These are phyloP conservation scores for Cyclophora albipunctata DNA, from an alignment of 2,888 invertebrate species.

Conservation along the genomic window DNA sequence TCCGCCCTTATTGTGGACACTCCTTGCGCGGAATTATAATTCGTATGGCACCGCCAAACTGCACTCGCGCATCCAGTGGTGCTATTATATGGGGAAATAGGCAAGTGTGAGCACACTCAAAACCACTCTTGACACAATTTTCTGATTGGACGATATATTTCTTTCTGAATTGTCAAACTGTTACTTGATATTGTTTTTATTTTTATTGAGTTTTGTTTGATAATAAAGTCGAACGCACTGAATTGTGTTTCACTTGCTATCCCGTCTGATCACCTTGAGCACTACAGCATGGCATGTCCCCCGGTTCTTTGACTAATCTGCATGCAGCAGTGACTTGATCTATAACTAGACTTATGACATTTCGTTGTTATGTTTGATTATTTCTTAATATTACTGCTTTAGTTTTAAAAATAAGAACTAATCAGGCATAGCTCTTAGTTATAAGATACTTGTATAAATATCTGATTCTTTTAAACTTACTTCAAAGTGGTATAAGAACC, in stretches of 20 bases:
- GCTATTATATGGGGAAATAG: conserved; percentile 19
- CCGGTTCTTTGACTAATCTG: conserved; percentile 46
- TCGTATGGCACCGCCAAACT: conserved; percentile 25
- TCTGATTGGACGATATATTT: conserved; percentile 42
- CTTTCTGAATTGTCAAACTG: conserved; percentile 52
- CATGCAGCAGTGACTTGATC: conserved; percentile 46
- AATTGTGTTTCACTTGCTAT: conserved; percentile 73
- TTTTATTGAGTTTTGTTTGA: conserved; percentile 47
- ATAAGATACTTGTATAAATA: conserved; percentile 20
- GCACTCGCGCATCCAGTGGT: conserved; percentile 17
- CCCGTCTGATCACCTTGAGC: conserved; percentile 55
- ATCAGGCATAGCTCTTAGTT: conserved; percentile 34
- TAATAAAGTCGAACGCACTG: conserved; percentile 70
- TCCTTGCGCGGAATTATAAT: conserved; percentile 30
- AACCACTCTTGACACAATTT: conserved; percentile 45
- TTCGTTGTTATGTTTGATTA: conserved; percentile 38
- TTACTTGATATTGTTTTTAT: conserved; percentile 45
- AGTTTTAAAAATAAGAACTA: conserved; percentile 22
- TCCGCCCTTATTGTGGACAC: conserved; percentile 38
- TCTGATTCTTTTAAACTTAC: conserved; percentile 13
- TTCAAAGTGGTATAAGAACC: conserved; percentile 1
- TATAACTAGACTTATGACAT: conserved; percentile 19
- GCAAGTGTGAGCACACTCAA: conserved; percentile 51
- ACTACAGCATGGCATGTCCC: conserved; percentile 67
- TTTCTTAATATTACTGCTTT: conserved; percentile 18